Evolutionary conservation across 2,113 vertebrate genomes (phyloP).

Genomic region (Xiphophorus hellerii): DNA sequence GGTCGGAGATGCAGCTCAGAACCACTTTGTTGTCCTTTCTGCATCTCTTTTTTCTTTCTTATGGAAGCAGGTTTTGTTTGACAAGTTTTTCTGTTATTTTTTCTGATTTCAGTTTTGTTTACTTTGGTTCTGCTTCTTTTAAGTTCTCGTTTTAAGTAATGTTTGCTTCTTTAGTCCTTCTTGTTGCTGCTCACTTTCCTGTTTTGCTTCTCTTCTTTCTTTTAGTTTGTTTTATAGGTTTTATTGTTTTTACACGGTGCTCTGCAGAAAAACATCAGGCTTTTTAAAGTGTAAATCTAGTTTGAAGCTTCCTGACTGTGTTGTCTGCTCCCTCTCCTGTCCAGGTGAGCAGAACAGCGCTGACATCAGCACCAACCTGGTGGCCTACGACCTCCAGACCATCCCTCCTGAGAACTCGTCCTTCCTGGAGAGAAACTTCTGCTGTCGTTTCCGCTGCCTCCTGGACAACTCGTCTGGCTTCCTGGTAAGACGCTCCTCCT

Average conservation of each 20-base stretch:
- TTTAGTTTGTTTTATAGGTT: neutral
- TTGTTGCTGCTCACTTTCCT: no score
- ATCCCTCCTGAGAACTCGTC: slow-evolving; percentile 82
- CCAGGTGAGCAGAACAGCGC: slow-evolving; percentile 60
- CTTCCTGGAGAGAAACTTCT: slow-evolving; percentile 84
- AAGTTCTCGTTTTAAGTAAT: no score
- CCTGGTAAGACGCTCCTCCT: slow-evolving; percentile 68
- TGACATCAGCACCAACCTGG: slow-evolving; percentile 55
- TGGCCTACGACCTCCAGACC: slow-evolving; percentile 59
- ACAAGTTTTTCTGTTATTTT: no score
- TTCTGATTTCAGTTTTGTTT: no score
- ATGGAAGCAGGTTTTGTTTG: no score
- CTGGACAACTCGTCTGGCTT: slow-evolving; percentile 86
- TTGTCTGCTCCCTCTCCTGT: neutral
- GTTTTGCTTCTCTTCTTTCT: neutral
- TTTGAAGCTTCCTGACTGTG: neutral
- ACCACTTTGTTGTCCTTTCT: no score
- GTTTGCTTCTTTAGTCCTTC: no score
- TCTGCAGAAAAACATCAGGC: neutral
- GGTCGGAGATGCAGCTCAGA: no score
- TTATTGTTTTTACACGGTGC: neutral
- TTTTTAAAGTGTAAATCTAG: neutral
- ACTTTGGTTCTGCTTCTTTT: no score
- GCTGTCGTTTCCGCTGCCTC: slow-evolving; percentile 85
- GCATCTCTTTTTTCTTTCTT: no score